These are phyloP conservation scores for Teleiodes luculella DNA, from an alignment of 2,888 invertebrate genomes.

Conservation along the genomic window DNA sequence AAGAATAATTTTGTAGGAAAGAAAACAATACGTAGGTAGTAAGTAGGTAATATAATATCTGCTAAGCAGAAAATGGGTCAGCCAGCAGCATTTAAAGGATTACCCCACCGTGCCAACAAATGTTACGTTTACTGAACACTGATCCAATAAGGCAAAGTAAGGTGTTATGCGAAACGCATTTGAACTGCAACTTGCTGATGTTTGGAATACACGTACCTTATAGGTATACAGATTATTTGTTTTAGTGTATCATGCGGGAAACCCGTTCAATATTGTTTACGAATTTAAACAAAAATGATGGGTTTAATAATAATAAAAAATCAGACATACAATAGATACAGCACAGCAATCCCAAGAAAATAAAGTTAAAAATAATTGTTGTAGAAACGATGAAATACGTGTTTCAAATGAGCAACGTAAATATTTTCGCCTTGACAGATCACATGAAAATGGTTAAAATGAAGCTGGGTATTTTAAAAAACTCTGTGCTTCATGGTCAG, in stretches of 20 bases:
- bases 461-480: background rate
- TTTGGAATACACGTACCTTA: too few species aligned
- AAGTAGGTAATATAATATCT: too few species aligned
- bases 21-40: too few species aligned
- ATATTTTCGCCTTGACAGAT: background rate
- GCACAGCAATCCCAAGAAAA: background rate
- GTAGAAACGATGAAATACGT: background rate
- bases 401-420: background rate
- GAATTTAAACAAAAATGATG: background rate
- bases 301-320: background rate
- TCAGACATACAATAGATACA: too few species aligned
- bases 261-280: background rate
- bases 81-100: slow-evolving; percentile 8
- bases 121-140: background rate
- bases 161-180: slow-evolving; percentile 4
- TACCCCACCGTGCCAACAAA: background rate
- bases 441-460: background rate
- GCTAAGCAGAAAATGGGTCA: too few species aligned
- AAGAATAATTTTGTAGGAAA: too few species aligned
- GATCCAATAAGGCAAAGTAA: slow-evolving; percentile 8
- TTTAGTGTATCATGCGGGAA: too few species aligned
- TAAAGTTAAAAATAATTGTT: background rate
- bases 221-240: too few species aligned
- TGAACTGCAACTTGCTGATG: background rate
- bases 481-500: slow-evolving; percentile 13